phyloP scores from a whole-genome alignment of 2,113 vertebrate genomes.

The Puma concolor region DNA sequence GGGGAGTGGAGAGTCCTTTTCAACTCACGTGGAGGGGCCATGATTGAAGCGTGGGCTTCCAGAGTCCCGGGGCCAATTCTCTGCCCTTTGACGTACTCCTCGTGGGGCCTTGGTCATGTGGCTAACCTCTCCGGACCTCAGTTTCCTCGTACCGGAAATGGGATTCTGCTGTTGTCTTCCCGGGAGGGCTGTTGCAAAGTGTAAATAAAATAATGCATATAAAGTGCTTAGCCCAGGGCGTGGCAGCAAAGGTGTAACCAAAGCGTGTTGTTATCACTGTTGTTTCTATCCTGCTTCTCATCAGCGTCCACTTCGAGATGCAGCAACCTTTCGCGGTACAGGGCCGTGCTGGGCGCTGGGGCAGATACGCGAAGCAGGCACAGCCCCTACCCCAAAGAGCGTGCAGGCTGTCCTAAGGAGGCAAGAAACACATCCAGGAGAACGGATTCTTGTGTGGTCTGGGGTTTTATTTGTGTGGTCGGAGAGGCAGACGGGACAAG shows the following conservation, averaged over 20 bases:
- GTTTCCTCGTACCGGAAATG: background rate
- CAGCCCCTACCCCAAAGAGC: background rate
- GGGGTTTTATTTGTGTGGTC: background rate
- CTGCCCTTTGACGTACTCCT: background rate
- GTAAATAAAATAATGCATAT: background rate
- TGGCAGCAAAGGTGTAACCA: background rate
- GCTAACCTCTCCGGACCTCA: background rate
- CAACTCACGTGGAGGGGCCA: background rate
- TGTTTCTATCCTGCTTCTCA: background rate
- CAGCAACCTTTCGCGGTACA: rapidly evolving
- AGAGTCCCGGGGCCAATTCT: background rate
- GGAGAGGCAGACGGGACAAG: background rate
- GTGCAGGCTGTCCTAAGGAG: background rate
- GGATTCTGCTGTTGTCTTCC: background rate
- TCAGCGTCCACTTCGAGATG: background rate
- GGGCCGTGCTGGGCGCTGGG: background rate
- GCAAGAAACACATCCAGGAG: background rate
- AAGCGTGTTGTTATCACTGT: background rate
- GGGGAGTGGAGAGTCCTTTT: background rate
- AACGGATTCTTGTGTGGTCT: background rate
- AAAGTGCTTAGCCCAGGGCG: background rate
- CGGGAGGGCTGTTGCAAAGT: background rate
- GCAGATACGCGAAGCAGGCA: background rate
- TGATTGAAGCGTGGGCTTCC: background rate
- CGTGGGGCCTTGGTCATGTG: too few relatives aligned